Conservation (phyloP, 2,888 invertebrate genomes). For the Microctonus brassicae region DNA sequence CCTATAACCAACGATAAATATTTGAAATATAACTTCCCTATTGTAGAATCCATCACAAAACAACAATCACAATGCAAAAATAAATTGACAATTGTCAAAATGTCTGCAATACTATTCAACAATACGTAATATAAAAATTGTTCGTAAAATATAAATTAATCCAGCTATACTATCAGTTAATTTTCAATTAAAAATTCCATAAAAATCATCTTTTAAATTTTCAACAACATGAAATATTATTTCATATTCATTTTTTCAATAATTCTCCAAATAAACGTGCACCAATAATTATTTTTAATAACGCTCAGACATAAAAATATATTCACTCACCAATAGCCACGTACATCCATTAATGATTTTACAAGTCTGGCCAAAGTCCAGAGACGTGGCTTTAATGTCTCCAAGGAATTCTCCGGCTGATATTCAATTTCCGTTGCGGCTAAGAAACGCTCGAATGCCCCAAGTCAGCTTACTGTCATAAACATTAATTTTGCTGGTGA, state of each 20-base stretch:
- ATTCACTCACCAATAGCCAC: not conserved
- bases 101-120: too few relatives aligned
- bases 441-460: not conserved
- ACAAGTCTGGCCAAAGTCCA: constrained; percentile 12
- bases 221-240: too few relatives aligned
- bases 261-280: not conserved
- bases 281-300: not conserved
- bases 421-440: constrained; percentile 19
- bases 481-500: not conserved
- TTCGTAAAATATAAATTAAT: too few relatives aligned
- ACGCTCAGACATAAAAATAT: not conserved
- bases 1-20: too few relatives aligned
- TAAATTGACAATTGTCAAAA: too few relatives aligned
- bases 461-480: constrained; percentile 6
- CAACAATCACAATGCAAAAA: too few relatives aligned
- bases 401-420: constrained; percentile 1
- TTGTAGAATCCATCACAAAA: too few relatives aligned
- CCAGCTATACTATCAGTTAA: too few relatives aligned
- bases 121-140: too few relatives aligned
- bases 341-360: constrained; percentile 7
- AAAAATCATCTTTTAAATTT: too few relatives aligned
- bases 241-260: not conserved
- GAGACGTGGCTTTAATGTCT: not conserved
- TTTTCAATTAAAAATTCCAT: too few relatives aligned
- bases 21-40: too few relatives aligned